phyloP scores from a whole-genome alignment of 2,888 invertebrate genomes.

The Drosophila algonquin region DNA sequence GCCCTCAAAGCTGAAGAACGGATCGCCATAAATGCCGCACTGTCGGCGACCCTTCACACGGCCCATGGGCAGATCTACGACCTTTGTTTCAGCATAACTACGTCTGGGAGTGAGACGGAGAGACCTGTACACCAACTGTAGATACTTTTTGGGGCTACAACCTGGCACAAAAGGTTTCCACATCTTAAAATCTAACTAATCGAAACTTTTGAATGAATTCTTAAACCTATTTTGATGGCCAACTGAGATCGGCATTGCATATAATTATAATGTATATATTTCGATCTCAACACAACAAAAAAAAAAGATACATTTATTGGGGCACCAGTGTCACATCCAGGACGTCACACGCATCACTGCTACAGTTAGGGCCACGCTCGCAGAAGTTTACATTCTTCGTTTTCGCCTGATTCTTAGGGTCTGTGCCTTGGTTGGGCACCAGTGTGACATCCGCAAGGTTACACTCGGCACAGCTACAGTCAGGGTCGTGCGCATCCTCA shows the following conservation, averaged over 20 bases:
- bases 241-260: conserved; percentile 4
- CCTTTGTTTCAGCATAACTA: conserved; percentile 26
- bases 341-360: too few species aligned
- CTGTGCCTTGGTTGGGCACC: not conserved
- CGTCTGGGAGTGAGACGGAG: not conserved
- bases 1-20: conserved; percentile 75
- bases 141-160: conserved; percentile 17
- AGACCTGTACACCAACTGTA: conserved; percentile 3
- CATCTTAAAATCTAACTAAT: conserved; percentile 27
- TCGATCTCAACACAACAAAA: not conserved
- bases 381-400: not conserved
- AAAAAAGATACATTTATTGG: not conserved
- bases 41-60: conserved; percentile 70
- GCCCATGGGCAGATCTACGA: conserved; percentile 63
- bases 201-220: conserved; percentile 12
- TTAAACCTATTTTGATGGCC: not conserved
- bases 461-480: conserved; percentile 34
- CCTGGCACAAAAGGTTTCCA: conserved; percentile 30
- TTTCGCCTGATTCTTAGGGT: not conserved
- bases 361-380: not conserved
- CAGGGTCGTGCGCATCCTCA: conserved; percentile 32
- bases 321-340: not conserved
- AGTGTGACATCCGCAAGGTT: conserved; percentile 2
- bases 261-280: conserved; percentile 1
- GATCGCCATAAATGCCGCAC: conserved; percentile 59